Evolutionary conservation across 2,888 invertebrate genomes (phyloP).

Genomic region (Troilus luridus): DNA sequence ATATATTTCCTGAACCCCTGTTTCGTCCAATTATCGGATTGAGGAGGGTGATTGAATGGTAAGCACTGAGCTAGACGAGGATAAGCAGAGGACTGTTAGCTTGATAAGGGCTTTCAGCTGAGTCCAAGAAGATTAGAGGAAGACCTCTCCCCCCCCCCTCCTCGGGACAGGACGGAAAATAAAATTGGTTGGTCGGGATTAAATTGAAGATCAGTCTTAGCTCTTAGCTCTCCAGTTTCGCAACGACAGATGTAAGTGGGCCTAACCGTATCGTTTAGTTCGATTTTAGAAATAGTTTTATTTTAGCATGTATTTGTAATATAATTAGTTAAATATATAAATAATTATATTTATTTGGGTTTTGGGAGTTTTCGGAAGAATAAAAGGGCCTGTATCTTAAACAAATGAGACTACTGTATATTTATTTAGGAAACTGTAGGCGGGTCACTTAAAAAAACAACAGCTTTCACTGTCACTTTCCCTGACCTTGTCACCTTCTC

Average conservation of each 20-base stretch:
- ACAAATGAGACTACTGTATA: too few relatives aligned
- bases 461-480: too few relatives aligned
- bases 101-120: constrained; percentile 7
- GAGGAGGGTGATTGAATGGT: not conserved
- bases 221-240: not conserved
- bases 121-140: not conserved
- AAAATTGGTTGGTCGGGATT: not conserved
- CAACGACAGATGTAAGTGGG: not conserved
- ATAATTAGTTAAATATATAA: too few relatives aligned
- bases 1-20: not conserved
- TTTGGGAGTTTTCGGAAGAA: too few relatives aligned
- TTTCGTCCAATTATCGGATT: not conserved
- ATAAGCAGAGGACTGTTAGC: constrained; percentile 1
- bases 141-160: not conserved
- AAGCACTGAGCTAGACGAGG: not conserved
- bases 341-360: too few relatives aligned
- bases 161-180: not conserved
- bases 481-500: too few relatives aligned
- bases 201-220: constrained; percentile 14
- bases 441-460: too few relatives aligned
- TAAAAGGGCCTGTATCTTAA: too few relatives aligned
- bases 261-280: not conserved
- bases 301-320: not conserved
- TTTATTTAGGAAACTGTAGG: too few relatives aligned
- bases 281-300: not conserved